These are phyloP conservation scores for Ochotona curzoniae DNA, from an alignment of 2,113 vertebrate genomes.

Conservation along the genomic window DNA sequence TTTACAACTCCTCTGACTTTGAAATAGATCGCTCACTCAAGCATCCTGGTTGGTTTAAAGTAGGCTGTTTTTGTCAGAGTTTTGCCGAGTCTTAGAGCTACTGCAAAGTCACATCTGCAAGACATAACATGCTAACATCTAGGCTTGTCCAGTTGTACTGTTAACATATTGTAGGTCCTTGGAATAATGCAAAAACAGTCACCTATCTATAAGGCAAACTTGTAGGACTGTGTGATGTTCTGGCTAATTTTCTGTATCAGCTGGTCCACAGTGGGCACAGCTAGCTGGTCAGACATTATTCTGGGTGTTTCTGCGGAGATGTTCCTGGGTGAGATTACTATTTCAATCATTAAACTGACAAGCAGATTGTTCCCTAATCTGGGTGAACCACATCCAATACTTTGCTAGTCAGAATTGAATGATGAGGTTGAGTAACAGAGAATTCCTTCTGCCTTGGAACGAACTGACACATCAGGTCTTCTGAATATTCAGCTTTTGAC, in stretches of 20 bases:
- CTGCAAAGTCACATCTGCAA: not conserved
- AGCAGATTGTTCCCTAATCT: not conserved
- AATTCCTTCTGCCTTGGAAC: not conserved
- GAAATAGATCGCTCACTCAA: not conserved
- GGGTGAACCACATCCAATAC: not conserved
- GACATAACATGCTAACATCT: not conserved
- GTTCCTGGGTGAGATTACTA: not conserved
- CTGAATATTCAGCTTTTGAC: not conserved
- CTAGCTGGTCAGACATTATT: not conserved
- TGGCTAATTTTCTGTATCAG: not conserved
- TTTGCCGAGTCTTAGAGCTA: not conserved
- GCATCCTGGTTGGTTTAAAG: not conserved
- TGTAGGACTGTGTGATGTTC: not conserved
- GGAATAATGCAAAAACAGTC: not conserved
- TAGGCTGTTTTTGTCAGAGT: not conserved
- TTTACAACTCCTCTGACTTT: not conserved
- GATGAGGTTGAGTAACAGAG: not conserved
- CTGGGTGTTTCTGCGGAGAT: not conserved
- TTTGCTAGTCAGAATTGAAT: not conserved
- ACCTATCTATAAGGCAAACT: not conserved
- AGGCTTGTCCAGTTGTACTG: not conserved
- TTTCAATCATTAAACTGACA: not conserved
- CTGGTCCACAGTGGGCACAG: not conserved
- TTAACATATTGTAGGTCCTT: not conserved
- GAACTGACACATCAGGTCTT: not conserved